Conservation (phyloP, 2,888 invertebrate genomes). For the Acanthopleura granulata region DNA sequence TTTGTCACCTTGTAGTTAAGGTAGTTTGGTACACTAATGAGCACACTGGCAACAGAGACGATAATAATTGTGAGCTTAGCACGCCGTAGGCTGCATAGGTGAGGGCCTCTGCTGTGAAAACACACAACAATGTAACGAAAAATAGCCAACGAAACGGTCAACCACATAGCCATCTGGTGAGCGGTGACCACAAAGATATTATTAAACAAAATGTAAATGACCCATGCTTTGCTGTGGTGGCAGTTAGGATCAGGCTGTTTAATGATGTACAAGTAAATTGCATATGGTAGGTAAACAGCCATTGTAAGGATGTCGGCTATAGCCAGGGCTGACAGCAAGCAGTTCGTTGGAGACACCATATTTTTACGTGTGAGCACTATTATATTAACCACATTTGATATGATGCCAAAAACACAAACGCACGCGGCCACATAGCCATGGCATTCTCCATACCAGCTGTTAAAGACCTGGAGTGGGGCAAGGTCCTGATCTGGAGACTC, state of each 20-base stretch:
- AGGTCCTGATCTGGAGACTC: background rate
- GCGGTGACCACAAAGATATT: constrained; percentile 65
- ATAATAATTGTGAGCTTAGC: constrained; percentile 61
- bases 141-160: constrained; percentile 92
- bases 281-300: constrained; percentile 82
- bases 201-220: constrained; percentile 62
- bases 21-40: constrained; percentile 66
- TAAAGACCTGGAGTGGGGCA: background rate
- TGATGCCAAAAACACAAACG: constrained; percentile 91
- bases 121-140: constrained; percentile 82
- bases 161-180: constrained; percentile 92
- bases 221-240: constrained; percentile 61
- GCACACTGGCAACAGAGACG: constrained; percentile 54
- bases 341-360: constrained; percentile 91
- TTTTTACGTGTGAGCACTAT: constrained; percentile 88
- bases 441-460: constrained; percentile 66
- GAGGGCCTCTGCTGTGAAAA: constrained; percentile 62
- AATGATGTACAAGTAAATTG: constrained; percentile 58
- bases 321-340: constrained; percentile 86
- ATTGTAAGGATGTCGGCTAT: constrained; percentile 93
- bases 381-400: constrained; percentile 92
- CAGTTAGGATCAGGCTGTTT: constrained; percentile 34
- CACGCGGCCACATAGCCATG: constrained; percentile 89
- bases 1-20: constrained; percentile 53
- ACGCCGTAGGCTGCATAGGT: constrained; percentile 61